These are phyloP conservation scores for Philotrypesis tridentata DNA, from an alignment of 1,140 invertebrate species.

Conservation along the genomic window DNA sequence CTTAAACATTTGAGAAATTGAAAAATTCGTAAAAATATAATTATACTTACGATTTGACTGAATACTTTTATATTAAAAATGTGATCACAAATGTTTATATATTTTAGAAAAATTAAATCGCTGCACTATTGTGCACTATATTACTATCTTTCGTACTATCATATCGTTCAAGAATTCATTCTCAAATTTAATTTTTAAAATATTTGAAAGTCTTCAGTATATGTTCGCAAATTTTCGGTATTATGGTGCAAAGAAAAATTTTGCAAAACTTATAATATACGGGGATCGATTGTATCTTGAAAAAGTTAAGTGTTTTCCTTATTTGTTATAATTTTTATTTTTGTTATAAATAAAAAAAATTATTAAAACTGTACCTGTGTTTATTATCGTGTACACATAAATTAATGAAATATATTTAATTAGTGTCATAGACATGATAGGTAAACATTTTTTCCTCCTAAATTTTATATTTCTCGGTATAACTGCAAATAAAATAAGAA, in stretches of 20 bases:
- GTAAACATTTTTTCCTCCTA: no score
- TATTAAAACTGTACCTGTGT: background rate
- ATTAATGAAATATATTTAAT: background rate
- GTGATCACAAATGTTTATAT: background rate
- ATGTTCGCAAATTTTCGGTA: no score
- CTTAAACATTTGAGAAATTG: background rate
- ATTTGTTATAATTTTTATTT: no score
- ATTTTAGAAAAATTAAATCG: background rate
- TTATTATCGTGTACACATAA: background rate
- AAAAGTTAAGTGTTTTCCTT: no score
- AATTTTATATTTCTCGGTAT: background rate
- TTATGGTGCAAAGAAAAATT: background rate
- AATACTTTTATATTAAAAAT: background rate
- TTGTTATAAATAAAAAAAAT: background rate
- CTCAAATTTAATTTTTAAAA: no score
- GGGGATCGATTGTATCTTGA: conserved; percentile 9
- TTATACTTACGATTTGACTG: background rate
- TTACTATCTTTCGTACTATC: no score
- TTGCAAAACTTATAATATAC: background rate
- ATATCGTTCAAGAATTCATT: background rate
- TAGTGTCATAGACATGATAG: no score
- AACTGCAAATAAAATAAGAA: background rate
- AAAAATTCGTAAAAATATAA: background rate
- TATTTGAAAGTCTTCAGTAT: no score
- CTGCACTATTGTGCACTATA: no score